These are phyloP conservation scores for Kryptopterus vitreolus DNA, from an alignment of 2,797 vertebrate genomes.

Conservation along the genomic window DNA sequence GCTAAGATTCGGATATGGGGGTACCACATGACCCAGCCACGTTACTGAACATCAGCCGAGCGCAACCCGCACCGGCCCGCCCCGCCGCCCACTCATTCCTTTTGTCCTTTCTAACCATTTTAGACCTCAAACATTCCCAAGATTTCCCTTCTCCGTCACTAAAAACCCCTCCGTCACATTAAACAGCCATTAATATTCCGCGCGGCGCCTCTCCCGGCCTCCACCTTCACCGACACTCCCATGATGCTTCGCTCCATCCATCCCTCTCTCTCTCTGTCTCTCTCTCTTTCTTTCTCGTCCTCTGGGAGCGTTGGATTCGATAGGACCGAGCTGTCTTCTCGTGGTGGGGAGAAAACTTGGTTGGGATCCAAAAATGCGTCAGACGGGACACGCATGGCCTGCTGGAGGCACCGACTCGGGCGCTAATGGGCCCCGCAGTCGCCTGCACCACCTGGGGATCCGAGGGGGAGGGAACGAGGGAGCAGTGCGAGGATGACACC, in stretches of 20 bases:
- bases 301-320: constrained; percentile 60
- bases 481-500: constrained; percentile 51
- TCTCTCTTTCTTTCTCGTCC: constrained; percentile 40
- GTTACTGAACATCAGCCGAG: not conserved
- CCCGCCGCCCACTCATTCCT: not conserved
- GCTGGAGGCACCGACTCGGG: constrained; percentile 79
- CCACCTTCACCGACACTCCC: constrained; percentile 43
- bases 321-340: constrained; percentile 76
- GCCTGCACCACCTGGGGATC: constrained; percentile 79
- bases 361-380: constrained; percentile 82
- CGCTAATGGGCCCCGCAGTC: constrained; percentile 81
- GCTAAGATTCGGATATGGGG: not conserved
- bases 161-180: constrained; percentile 3
- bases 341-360: constrained; percentile 75
- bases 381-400: constrained; percentile 80
- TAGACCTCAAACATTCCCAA: not conserved
- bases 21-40: not conserved
- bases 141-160: constrained; percentile 16
- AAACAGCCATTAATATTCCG: constrained; percentile 36
- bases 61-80: no score
- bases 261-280: constrained; percentile 45
- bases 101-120: not conserved
- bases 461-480: constrained; percentile 60
- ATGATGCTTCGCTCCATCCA: constrained; percentile 46
- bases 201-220: constrained; percentile 30